Conservation (phyloP, 2,113 vertebrate species). For the Heterocephalus glaber region DNA sequence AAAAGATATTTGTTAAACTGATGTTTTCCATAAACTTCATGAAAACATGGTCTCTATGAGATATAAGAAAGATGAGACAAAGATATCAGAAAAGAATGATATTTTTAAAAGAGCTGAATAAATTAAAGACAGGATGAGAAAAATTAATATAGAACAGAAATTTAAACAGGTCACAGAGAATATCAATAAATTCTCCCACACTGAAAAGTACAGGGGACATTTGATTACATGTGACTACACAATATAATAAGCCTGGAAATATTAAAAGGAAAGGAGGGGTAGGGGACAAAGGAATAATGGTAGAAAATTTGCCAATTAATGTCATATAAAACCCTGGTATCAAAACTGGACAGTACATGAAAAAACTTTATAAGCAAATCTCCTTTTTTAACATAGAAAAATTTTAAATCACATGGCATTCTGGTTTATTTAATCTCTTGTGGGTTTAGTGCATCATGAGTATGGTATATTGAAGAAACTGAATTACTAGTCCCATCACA, state of each 20-base stretch:
- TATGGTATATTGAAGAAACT: neutral
- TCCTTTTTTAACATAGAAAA: slow-evolving; percentile 6
- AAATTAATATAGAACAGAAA: slow-evolving; percentile 5
- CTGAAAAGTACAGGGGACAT: neutral
- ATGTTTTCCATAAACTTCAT: slow-evolving; percentile 21
- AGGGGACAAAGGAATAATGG: neutral
- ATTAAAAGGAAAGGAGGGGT: neutral
- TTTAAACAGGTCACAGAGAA: neutral
- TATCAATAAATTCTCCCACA: neutral
- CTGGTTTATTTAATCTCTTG: neutral
- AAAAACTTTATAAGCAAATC: neutral
- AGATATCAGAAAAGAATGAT: neutral
- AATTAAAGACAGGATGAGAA: neutral
- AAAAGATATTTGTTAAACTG: slow-evolving; percentile 3
- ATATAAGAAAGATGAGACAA: slow-evolving; percentile 11
- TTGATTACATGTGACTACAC: neutral
- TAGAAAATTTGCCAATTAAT: neutral
- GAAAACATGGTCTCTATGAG: neutral
- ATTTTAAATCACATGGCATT: neutral
- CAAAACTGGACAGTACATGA: neutral
- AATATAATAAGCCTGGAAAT: neutral
- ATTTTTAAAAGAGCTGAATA: neutral
- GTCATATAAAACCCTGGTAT: neutral
- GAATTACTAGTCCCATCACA: neutral
- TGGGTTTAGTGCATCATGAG: neutral